Conservation (phyloP, 2,113 vertebrate genomes). For the Ciconia boyciana region DNA sequence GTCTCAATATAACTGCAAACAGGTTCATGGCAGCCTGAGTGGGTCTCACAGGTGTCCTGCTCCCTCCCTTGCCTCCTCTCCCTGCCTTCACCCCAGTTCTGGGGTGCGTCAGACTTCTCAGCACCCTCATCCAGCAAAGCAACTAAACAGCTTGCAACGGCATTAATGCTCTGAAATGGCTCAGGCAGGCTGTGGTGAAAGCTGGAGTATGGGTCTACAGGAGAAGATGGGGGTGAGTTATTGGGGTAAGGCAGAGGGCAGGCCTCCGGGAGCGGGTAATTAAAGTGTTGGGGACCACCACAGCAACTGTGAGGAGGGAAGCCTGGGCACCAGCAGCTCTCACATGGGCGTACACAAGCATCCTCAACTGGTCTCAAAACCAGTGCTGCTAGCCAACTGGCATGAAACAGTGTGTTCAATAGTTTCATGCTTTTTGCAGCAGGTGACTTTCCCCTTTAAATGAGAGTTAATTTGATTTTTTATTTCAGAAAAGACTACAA, state of each 20-base stretch:
- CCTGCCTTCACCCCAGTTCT: not conserved
- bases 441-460: not conserved
- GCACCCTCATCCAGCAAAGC: not conserved
- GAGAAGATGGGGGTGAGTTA: not conserved
- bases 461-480: not conserved
- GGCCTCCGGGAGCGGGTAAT: not conserved
- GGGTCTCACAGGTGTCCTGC: not conserved
- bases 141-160: not conserved
- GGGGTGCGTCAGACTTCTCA: not conserved
- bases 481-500: not conserved
- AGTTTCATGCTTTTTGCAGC: not conserved
- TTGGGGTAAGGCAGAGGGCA: not conserved
- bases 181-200: not conserved
- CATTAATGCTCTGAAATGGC: not conserved
- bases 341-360: not conserved
- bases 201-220: fast-evolving
- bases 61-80: not conserved
- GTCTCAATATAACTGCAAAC: too few species aligned
- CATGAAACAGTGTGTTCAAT: not conserved
- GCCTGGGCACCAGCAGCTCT: not conserved
- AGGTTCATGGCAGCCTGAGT: not conserved
- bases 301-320: not conserved
- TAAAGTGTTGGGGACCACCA: not conserved
- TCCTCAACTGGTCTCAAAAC: not conserved
- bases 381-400: not conserved